A percentile compares a stretch with the other conserved stretches of the same genome.
These are phyloP conservation scores for Lasioglossum albipes DNA, from an alignment of 1,140 invertebrate species.

Conservation along the genomic window DNA sequence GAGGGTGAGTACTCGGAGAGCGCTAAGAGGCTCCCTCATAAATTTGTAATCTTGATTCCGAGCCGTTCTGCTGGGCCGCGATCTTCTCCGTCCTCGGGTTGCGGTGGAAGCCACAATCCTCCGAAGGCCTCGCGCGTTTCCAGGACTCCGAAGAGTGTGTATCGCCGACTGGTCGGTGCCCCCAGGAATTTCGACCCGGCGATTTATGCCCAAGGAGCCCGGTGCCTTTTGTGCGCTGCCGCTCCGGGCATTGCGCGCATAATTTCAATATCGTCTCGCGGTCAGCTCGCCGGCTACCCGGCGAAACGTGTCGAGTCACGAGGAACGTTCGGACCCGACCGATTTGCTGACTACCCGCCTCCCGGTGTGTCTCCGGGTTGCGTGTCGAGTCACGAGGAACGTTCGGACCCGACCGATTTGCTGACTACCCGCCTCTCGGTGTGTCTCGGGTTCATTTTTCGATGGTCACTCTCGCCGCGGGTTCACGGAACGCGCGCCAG, in stretches of 20 bases:
- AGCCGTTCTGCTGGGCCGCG: conserved; percentile 5
- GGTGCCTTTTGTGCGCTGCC: conserved; percentile 53
- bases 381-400: conserved; percentile 36
- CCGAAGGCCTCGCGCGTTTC: conserved; percentile 18
- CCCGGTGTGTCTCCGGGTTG: too few relatives aligned
- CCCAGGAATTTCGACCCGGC: conserved; percentile 54
- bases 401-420: conserved; percentile 4
- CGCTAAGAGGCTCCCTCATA: conserved; percentile 39
- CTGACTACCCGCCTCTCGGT: background rate
- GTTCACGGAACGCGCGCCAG: background rate
- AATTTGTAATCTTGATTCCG: conserved; percentile 54
- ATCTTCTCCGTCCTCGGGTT: conserved; percentile 22
- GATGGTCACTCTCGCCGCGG: background rate
- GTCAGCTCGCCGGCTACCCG: conserved; percentile 4
- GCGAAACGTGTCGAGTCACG: conserved; percentile 26
- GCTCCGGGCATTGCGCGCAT: conserved; percentile 59
- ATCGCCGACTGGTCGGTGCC: conserved; percentile 35
- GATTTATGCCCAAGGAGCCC: conserved; percentile 47
- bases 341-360: conserved; percentile 14
- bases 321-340: conserved; percentile 12
- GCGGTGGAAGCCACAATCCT: conserved; percentile 39
- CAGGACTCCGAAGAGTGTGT: conserved; percentile 38
- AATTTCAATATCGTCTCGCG: conserved; percentile 60
- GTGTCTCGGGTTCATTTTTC: conserved; percentile 3
- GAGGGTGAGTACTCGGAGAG: conserved; percentile 1